Evolutionary conservation across 2,797 vertebrate genomes (phyloP).

Genomic region (Hozukius guyotensis): DNA sequence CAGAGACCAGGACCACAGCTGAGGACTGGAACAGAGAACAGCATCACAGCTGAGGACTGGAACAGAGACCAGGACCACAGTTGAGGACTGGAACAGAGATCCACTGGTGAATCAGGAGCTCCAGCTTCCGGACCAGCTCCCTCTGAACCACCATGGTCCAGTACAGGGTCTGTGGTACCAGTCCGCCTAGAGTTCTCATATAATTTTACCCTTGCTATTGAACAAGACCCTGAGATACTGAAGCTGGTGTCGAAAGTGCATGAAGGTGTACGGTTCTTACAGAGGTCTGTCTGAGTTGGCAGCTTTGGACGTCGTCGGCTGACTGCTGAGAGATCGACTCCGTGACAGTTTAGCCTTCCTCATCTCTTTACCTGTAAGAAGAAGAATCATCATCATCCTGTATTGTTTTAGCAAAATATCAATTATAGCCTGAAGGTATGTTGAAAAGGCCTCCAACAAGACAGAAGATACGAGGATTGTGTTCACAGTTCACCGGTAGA

Average conservation of each 20-base stretch:
- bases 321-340: constrained; percentile 94
- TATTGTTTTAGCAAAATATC: neutral
- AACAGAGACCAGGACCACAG: neutral
- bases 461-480: neutral
- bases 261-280: constrained; percentile 46
- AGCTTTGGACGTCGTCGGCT: constrained; percentile 89
- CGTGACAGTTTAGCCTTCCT: constrained; percentile 93
- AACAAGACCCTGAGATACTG: neutral
- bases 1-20: neutral
- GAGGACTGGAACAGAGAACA: neutral
- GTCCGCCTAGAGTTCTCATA: too few relatives aligned
- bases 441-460: neutral
- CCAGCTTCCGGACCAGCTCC: neutral
- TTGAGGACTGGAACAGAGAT: neutral
- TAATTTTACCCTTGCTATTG: neutral
- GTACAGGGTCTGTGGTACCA: too few relatives aligned
- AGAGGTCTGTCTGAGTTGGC: constrained; percentile 86
- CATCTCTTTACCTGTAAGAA: constrained; percentile 89
- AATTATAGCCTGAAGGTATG: neutral
- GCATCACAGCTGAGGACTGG: neutral
- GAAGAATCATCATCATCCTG: neutral
- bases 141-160: neutral
- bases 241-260: neutral
- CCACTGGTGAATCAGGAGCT: neutral
- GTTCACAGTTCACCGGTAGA: neutral